A percentile compares a stretch with the other conserved stretches of the same genome.
Conservation (phyloP, 2,888 invertebrate species). For the Congeria kusceri region DNA sequence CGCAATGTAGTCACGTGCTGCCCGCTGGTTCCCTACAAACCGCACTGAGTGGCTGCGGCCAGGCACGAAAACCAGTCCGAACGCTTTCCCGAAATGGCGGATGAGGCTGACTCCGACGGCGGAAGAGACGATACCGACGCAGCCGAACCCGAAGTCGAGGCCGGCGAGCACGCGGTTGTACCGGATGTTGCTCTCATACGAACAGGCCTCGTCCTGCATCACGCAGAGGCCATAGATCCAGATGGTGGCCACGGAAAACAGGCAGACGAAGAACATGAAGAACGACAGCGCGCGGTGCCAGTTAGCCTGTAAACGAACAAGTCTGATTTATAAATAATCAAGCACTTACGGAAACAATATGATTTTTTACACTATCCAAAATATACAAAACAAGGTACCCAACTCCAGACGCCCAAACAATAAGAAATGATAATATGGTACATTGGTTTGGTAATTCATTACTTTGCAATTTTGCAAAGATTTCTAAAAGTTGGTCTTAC, state of each 20-base stretch:
- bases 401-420: too few species aligned
- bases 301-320: conserved; percentile 48
- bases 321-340: too few species aligned
- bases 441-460: too few species aligned
- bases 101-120: conserved; percentile 35
- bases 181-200: conserved; percentile 28
- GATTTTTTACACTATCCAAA: too few species aligned
- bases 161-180: conserved; percentile 42
- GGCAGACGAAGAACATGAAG: conserved; percentile 42
- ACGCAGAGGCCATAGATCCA: conserved; percentile 62
- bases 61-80: conserved; percentile 18
- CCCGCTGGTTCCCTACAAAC: background rate
- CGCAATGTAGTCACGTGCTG: background rate
- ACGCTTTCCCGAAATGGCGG: conserved; percentile 40
- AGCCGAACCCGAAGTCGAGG: conserved; percentile 25
- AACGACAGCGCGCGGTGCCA: conserved; percentile 49
- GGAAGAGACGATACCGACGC: conserved; percentile 27
- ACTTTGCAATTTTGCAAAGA: too few species aligned
- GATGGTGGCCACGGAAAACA: conserved; percentile 45
- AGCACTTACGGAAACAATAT: too few species aligned
- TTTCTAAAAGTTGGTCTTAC: too few species aligned
- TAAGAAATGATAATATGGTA: too few species aligned
- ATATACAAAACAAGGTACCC: too few species aligned
- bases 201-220: conserved; percentile 33
- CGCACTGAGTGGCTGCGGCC: background rate